Base-by-base conservation (phyloP, 2,797 vertebrate genomes). In the Enteromius anoplus region DNA sequence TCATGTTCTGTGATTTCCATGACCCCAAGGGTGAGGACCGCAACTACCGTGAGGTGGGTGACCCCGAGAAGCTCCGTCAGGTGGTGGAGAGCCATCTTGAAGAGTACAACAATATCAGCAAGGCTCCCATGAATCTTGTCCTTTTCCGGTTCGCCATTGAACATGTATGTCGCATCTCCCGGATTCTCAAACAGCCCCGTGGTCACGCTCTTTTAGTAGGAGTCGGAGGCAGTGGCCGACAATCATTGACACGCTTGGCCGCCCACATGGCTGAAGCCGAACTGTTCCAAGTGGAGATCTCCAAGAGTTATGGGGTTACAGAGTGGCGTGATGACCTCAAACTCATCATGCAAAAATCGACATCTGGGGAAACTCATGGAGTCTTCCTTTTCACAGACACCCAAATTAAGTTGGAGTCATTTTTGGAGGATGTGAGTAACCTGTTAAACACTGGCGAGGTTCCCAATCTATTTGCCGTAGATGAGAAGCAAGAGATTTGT, bases 1-100 rank as follows among this genome's bases (percentile, higher is more conserved):
- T 98, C 77, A 96, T 98, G 95, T 98, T 98, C 87, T 98, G 97
- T 79, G 96, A 98, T 89, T 98, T 98, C 86, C 94, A 97, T 1
- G 96, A 98, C 88, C 93, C 92, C 37, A 96, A 94, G 87, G 94
- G 95, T 5, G 95, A 96, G 7, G 96, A 97, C 84, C 94, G 90
- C 21, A 94, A 81, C 89, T 98, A 98, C 88, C 89, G 94, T 0
- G 97, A 98, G 85, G 91, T 97, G 23, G 65, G 66, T 1, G 47
- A 95, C 60, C 90, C 96, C 2, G 94, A 96, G 29, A 82, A 85
- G 0, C 94, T 98, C 17, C 92, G 95, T 14, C 84, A 92, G 82
- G 94, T 97, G 70, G 95, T 95, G 29, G 96, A 98, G 85, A 76
- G 87, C 1, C 95, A 97, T 78, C 92, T 98, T 17, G 96, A 97